Base-by-base conservation (phyloP, 2,888 invertebrate species). In the Thymelicus lineola region DNA sequence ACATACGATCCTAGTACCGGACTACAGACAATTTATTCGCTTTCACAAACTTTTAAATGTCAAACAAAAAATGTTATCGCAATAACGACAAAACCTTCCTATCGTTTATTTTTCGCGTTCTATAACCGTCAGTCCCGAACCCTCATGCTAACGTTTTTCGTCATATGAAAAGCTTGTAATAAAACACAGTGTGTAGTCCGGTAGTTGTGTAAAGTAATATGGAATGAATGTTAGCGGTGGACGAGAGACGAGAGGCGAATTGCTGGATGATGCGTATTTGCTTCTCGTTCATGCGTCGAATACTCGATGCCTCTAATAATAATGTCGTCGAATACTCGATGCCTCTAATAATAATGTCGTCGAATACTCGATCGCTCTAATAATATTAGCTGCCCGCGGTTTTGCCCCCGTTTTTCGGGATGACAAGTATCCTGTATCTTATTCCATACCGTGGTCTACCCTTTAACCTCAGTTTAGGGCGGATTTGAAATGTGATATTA, bases 121-220 rank as follows among this genome's bases (percentile, higher is more conserved):
- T 66, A 66, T 50, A 38, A 66, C 48, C 17, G 48, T 46, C 35
- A 6, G 36, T 17, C 35, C 58, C 46, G 55, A 64, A 64, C 20
- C 55, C 42, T 38, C 65, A 57, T 14, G 46, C 57, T 66, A 35
- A 58, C 66, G 46, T 46, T 66, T 28, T 66, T 66, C 66, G 66
- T 58, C 66, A 48, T 66, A 45, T 59, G 50, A 66, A 66, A 66
- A 66, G 59, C 36, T 38, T 59, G 66, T 59, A 50, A 59, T 66
- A 59, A 59, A 66, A 66, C 38, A 66, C 57, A 45, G 42, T 55
- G 12, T 36, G 35, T 35, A 58, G n/a, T 66, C 58, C 58, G 28
- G 28, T 55, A 55, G n/a, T 57, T 14, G 12, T 35, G 42, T 55
- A 20, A 57, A 59, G 57, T 66, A 66, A 59, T 66, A 59, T 66